Base-by-base conservation (phyloP, 2,797 vertebrate species). In the Anguilla pacifica region DNA sequence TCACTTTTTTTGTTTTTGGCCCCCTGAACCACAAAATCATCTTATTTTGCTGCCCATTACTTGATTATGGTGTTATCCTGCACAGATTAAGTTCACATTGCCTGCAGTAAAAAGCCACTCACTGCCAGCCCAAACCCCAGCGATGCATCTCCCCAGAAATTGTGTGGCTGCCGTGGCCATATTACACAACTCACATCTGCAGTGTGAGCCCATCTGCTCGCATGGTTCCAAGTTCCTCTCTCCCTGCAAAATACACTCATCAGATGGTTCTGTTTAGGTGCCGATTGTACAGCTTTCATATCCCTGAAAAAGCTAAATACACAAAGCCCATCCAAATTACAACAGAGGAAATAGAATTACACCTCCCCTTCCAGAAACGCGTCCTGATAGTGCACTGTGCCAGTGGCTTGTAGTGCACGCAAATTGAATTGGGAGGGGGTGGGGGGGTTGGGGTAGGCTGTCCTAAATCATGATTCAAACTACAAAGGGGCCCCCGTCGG, bases 241-340 rank as follows among this genome's bases (percentile, higher is more conserved):
- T 83, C 88, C 70, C 92, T 92, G 91, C 91, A 94, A 94, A 93
- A 94, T 93, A 92, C 94, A 89, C 94, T 93, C 93, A 91, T 95
- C 94, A 96, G 93, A 95, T 96, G 96, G 93, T 95, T 96, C 94
- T 95, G 93, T 96, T 97, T 96, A 96, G 93, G 90, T 81, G 51
- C 90, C 87, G 61, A 87, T 85, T 83, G 86, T 84, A 83, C 90
- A 91, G 88, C 90, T 93, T 94, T 94, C 91, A 93, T 92, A 94
- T 94, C 90, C 92, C 90, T 90, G 92, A 92, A 91, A 70, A 89
- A 91, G 77, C 90, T 88, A 92, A 94, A 94, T 92, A 94, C 92
- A 93, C 91, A 93, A 92, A 87, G 25, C 93, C 88, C 90, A 90
- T 95, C 92, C 94, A 94, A 95, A 96, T 95, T 93, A 95, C 93